phyloP scores from a whole-genome alignment of 2,888 invertebrate species.

The Blastobasis adustella region DNA sequence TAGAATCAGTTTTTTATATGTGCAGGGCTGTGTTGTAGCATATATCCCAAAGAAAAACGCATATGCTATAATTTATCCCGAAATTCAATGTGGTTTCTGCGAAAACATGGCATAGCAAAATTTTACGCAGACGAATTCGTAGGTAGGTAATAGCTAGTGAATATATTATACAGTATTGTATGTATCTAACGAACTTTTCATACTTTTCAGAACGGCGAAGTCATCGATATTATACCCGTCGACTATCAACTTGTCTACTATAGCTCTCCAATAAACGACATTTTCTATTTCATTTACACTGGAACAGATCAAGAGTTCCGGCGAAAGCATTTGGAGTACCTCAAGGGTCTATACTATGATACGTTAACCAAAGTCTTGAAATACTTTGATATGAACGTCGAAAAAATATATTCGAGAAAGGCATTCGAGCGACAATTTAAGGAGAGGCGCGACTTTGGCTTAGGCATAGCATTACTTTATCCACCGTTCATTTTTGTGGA shows the following conservation, averaged over 20 bases:
- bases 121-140: too few relatives aligned
- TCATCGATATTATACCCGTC: constrained; percentile 23
- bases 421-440: constrained; percentile 28
- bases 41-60: too few relatives aligned
- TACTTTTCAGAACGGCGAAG: constrained; percentile 20
- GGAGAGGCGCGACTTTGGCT: constrained; percentile 15
- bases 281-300: constrained; percentile 27
- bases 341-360: constrained; percentile 28
- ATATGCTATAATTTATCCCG: too few relatives aligned
- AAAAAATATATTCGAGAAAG: constrained; percentile 24
- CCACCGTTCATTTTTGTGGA: constrained; percentile 24
- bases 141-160: too few relatives aligned
- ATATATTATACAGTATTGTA: too few relatives aligned
- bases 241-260: constrained; percentile 31
- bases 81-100: too few relatives aligned
- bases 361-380: constrained; percentile 20
- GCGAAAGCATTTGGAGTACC: constrained; percentile 20
- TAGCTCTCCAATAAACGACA: constrained; percentile 26
- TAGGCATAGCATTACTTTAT: constrained; percentile 10
- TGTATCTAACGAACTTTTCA: not conserved
- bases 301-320: constrained; percentile 29
- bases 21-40: too few relatives aligned
- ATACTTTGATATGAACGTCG: constrained; percentile 28
- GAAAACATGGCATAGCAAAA: too few relatives aligned
- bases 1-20: too few relatives aligned